These are phyloP conservation scores for Lipophrys pholis DNA, from an alignment of 2,113 vertebrate genomes.

Conservation along the genomic window DNA sequence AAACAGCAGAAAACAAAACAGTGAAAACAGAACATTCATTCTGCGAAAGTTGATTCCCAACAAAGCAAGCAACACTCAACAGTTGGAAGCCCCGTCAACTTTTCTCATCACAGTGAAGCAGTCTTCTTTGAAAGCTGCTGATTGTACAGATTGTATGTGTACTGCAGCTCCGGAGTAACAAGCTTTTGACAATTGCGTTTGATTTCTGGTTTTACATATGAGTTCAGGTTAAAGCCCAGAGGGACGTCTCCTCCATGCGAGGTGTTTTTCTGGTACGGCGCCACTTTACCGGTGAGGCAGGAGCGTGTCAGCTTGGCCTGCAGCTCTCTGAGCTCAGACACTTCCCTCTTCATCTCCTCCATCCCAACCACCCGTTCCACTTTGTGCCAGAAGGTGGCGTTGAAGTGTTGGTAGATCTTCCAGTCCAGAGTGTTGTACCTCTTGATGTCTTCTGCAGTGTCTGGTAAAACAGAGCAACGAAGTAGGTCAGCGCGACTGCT, in stretches of 20 bases:
- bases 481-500: slow-evolving; percentile 82
- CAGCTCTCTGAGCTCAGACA: slow-evolving; percentile 73
- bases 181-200: slow-evolving; percentile 79
- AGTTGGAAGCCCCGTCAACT: no score
- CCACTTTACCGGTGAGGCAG: slow-evolving; percentile 80
- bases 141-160: slow-evolving; percentile 80
- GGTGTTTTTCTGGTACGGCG: slow-evolving; percentile 81
- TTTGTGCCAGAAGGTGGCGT: slow-evolving; percentile 87
- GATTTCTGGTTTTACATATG: slow-evolving; percentile 67
- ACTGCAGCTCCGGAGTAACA: slow-evolving; percentile 88
- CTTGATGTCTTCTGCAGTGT: slow-evolving; percentile 76
- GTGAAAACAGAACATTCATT: no score
- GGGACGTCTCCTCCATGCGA: no score
- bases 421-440: slow-evolving; percentile 89
- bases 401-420: slow-evolving; percentile 90
- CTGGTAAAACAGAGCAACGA: slow-evolving; percentile 52
- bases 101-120: no score
- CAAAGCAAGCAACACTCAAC: no score
- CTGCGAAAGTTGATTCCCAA: no score
- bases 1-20: no score
- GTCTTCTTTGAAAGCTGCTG: slow-evolving; percentile 84
- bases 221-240: slow-evolving; percentile 75
- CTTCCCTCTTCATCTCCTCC: slow-evolving; percentile 76
- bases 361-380: slow-evolving; percentile 78
- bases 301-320: slow-evolving; percentile 74